Base-by-base conservation (phyloP, 2,888 invertebrate genomes). In the Trachelus tabidus region DNA sequence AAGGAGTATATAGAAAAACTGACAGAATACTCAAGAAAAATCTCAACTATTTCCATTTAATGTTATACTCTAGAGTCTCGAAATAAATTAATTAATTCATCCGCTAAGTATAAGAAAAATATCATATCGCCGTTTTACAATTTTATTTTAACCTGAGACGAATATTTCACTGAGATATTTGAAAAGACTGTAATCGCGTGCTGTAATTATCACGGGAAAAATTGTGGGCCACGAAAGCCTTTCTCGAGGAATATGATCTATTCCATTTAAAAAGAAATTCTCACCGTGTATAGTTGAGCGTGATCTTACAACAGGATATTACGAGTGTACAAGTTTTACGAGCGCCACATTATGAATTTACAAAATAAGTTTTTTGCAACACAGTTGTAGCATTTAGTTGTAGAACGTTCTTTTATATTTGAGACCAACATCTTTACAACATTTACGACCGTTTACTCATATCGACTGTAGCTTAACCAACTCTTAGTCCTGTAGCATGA, bases 381-480 rank as follows among this genome's bases (percentile, higher is more conserved):
- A 80, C 82, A 82, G 82, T 85, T 84, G 75, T 86, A 87, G 86
- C 85, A 85, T 84, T 88, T 87, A 87, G 86, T 81, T 80, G 68
- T 85, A 84, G 84, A 71, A 81, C 81, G 80, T 84, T 87, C 84
- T 88, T 87, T 88, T 88, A 82, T 87, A 87, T 84, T 80, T 79
- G 31, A 74, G 73, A 79, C 73, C 35, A 78, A 23, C 37, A 73
- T 76, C 68, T 35, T 71, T 40, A 40, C 40, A 56, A 33, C 37
- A 75, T 30, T 40, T 30, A 68, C 33, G 68, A 75, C 31, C n/a
- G 12, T 23, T 56, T 34, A 75, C 23, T 73, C 73, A 34, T 23
- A 34, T 71, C 23, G 73, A 34, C 4, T 23, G 11, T 34, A 34
- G n/a, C 11, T 30, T 34, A 74, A 34, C 30, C 9, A 68, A 37